These are phyloP conservation scores for Chelonus insularis DNA, from an alignment of 1,140 invertebrate genomes.

Conservation along the genomic window DNA sequence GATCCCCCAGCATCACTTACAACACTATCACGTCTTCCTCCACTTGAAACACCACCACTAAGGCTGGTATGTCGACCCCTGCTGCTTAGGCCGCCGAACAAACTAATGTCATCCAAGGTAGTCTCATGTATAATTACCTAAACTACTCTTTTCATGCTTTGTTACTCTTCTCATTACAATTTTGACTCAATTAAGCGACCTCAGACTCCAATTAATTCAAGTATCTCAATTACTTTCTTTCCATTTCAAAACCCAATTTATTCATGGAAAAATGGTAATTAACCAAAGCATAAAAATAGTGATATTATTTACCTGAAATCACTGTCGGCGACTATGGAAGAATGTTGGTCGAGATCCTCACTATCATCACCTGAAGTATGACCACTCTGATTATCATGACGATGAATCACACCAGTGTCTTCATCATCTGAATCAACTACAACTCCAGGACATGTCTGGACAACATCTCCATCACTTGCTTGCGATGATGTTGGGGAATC, in stretches of 20 bases:
- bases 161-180: constrained; percentile 21
- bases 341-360: constrained; percentile 53
- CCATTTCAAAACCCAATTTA: no score
- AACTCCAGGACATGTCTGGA: constrained; percentile 39
- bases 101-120: constrained; percentile 51
- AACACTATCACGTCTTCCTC: constrained; percentile 49
- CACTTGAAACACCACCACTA: constrained; percentile 32
- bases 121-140: constrained; percentile 36
- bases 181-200: constrained; percentile 38
- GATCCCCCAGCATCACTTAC: constrained; percentile 53
- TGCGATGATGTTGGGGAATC: constrained; percentile 77
- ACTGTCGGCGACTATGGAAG: constrained; percentile 54
- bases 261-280: no score
- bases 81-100: constrained; percentile 54
- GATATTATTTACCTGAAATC: constrained; percentile 49
- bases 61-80: constrained; percentile 43
- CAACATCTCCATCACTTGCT: constrained; percentile 62
- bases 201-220: constrained; percentile 17
- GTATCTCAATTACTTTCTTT: neutral
- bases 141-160: constrained; percentile 38
- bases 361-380: constrained; percentile 53
- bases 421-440: constrained; percentile 49
- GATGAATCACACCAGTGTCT: constrained; percentile 49
- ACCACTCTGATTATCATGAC: constrained; percentile 48
- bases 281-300: no score